These are phyloP conservation scores for Galemys pyrenaicus DNA, from an alignment of 2,113 vertebrate species.

Conservation along the genomic window DNA sequence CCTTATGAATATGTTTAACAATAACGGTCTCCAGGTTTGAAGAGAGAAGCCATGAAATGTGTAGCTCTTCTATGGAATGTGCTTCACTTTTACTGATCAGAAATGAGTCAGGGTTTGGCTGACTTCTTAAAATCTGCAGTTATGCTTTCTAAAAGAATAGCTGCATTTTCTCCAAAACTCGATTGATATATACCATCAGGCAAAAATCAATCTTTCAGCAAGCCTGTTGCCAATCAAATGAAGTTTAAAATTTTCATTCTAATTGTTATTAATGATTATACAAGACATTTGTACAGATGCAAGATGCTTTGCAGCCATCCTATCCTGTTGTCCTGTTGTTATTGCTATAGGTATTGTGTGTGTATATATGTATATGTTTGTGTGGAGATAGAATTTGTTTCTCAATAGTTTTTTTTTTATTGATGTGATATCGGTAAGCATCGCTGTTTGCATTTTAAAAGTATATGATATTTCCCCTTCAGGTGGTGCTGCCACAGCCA, in stretches of 20 bases:
- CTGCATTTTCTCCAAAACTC: neutral
- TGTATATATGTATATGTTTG: neutral
- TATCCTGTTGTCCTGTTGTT: neutral
- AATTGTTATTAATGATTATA: neutral
- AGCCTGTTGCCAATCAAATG: neutral
- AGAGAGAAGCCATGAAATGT: neutral
- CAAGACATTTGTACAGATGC: neutral
- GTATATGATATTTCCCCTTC: no score
- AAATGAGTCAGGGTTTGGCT: neutral
- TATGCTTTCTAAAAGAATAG: neutral
- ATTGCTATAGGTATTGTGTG: neutral
- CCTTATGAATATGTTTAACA: neutral
- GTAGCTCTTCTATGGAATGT: neutral
- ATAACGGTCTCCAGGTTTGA: neutral
- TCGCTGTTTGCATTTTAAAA: no score
- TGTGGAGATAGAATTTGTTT: neutral
- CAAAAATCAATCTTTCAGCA: neutral
- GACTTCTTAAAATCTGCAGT: neutral
- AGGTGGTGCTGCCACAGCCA: no score
- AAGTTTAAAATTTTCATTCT: neutral
- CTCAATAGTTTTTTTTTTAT: neutral
- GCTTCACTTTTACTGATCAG: neutral
- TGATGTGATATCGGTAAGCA: neutral
- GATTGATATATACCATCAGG: neutral
- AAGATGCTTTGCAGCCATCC: neutral